Conservation (phyloP, 2,113 vertebrate genomes). For the Numida meleagris region DNA sequence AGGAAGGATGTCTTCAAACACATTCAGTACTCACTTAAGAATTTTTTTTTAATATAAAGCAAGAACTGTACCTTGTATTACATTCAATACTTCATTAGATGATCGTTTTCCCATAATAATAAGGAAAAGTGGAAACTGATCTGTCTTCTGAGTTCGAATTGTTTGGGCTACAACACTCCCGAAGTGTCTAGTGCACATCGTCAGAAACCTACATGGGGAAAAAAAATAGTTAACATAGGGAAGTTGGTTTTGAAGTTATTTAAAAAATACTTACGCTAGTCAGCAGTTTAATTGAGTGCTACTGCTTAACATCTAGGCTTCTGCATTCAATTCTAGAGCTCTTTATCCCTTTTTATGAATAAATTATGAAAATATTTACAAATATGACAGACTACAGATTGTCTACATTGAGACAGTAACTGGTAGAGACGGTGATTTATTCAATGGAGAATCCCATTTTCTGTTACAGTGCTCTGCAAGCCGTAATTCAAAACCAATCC, state of each 20-base stretch:
- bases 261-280: background rate
- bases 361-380: background rate
- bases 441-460: background rate
- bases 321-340: background rate
- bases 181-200: constrained; percentile 96
- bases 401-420: background rate
- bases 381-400: background rate
- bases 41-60: background rate
- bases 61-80: constrained; percentile 91
- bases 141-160: constrained; percentile 96
- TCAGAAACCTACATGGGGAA: constrained; percentile 86
- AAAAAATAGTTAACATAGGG: background rate
- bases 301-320: background rate
- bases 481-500: background rate
- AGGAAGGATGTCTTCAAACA: background rate
- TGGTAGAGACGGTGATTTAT: background rate
- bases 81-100: constrained; percentile 99
- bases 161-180: constrained; percentile 97
- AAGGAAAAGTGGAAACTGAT: constrained; percentile 97
- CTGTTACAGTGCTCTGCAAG: background rate
- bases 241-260: background rate
- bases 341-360: background rate
- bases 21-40: background rate
- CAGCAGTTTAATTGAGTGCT: background rate
- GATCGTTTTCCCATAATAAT: constrained; percentile 99